These are phyloP conservation scores for Sternarchorhynchus goeldii DNA, from an alignment of 2,797 vertebrate genomes.

Conservation along the genomic window DNA sequence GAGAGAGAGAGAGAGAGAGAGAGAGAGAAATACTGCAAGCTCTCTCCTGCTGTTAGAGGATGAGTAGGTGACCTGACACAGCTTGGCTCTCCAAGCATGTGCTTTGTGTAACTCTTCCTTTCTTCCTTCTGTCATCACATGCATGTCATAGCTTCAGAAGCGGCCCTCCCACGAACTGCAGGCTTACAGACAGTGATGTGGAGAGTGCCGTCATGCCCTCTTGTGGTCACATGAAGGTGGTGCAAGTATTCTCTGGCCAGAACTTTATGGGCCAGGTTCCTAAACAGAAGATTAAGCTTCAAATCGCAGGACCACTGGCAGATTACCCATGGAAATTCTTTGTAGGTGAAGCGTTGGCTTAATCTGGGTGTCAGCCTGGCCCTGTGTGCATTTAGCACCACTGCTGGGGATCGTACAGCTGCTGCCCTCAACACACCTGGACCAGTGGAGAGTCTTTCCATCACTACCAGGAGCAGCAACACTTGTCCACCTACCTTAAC, in stretches of 20 bases:
- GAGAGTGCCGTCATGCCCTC: conserved; percentile 37
- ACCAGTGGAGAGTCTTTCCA: too few species aligned
- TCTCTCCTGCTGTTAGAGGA: conserved; percentile 16
- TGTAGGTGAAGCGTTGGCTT: too few species aligned
- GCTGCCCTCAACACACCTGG: too few species aligned
- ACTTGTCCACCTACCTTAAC: too few species aligned
- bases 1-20: conserved; percentile 1
- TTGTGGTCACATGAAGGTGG: conserved; percentile 33
- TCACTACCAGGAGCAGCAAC: too few species aligned
- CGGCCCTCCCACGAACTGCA: background rate
- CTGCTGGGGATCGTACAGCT: too few species aligned
- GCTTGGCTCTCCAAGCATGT: conserved; percentile 5
- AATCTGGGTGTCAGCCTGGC: too few species aligned
- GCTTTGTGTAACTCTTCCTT: background rate
- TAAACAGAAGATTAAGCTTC: too few species aligned
- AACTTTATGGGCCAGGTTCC: background rate
- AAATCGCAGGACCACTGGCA: too few species aligned
- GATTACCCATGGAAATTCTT: too few species aligned
- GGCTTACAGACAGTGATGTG: background rate
- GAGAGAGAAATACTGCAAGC: conserved; percentile 8
- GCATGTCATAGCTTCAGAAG: conserved; percentile 6
- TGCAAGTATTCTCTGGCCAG: conserved; percentile 9
- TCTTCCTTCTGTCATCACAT: conserved; percentile 5
- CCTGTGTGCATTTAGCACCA: too few species aligned
- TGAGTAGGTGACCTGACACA: conserved; percentile 27